Base-by-base conservation (phyloP, 2,888 invertebrate genomes). In the Terebella lapidaria region DNA sequence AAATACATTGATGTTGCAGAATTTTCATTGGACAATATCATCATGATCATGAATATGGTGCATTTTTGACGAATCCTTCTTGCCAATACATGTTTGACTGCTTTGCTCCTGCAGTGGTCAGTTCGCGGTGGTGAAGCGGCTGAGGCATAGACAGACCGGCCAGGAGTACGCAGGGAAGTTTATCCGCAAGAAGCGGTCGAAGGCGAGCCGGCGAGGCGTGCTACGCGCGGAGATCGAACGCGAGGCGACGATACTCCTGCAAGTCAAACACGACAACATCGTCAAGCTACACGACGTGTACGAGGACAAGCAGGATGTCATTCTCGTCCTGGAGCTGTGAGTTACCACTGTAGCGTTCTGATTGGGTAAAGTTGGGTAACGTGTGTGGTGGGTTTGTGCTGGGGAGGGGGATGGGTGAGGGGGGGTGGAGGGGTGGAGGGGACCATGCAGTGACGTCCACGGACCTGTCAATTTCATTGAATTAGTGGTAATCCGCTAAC, bases 51-150 rank as follows among this genome's bases (percentile, higher is more conserved):
- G n/a, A n/a, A n/a, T n/a, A n/a, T n/a, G n/a, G n/a, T n/a, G n/a
- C n/a, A n/a, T n/a, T n/a, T n/a, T n/a, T n/a, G n/a, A n/a, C n/a
- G n/a, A n/a, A n/a, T n/a, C n/a, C n/a, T n/a, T n/a, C n/a, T n/a
- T n/a, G n/a, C n/a, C n/a, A n/a, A n/a, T n/a, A n/a, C n/a, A n/a
- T n/a, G n/a, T n/a, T n/a, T n/a, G n/a, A n/a, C n/a, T n/a, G n/a
- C n/a, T n/a, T n/a, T n/a, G n/a, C n/a, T n/a, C n/a, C n/a, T 81
- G 22, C 72, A 87, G 87, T 76, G 87, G 87, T 54, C 86, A 87
- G 77, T 87, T 86, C 78, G 87, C 87, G 3, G 83, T 85, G 55
- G 87, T 87, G 35, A 81, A 84, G 70, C 83, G 84, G 72, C 86
- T 86, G 65, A 74, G 81, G 57, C 82, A 85, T 66, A 79, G 82